Conservation (phyloP, 2,113 vertebrate genomes). For the Syngnathus floridae region DNA sequence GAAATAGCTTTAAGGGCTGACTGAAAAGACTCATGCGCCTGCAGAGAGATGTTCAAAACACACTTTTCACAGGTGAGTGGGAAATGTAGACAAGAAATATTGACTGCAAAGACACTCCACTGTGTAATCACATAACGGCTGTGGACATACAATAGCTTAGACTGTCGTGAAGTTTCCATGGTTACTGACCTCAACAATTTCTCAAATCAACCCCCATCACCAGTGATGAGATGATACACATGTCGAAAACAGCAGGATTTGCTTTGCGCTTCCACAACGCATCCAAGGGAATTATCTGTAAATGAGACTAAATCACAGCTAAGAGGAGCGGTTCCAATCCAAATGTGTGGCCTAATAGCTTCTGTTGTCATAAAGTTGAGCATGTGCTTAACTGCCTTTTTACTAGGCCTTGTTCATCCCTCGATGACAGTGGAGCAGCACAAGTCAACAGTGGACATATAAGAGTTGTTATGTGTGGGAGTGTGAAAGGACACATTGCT, state of each 20-base stretch:
- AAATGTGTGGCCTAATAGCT: neutral
- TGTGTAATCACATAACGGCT: neutral
- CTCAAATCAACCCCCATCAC: slow-evolving; percentile 3
- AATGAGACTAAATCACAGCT: neutral
- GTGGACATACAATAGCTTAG: neutral
- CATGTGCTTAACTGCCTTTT: slow-evolving; percentile 12
- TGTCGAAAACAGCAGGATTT: neutral
- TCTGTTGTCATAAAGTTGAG: neutral
- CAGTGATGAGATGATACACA: neutral
- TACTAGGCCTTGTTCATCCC: neutral
- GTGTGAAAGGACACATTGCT: too few relatives aligned
- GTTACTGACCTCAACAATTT: slow-evolving; percentile 18
- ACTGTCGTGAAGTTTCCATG: slow-evolving; percentile 9
- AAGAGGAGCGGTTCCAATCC: slow-evolving; percentile 6
- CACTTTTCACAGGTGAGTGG: neutral
- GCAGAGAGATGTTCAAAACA: neutral
- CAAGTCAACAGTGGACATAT: slow-evolving; percentile 8
- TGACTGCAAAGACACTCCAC: neutral
- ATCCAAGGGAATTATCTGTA: slow-evolving; percentile 17
- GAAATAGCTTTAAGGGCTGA: slow-evolving; percentile 19
- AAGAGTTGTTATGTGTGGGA: too few relatives aligned
- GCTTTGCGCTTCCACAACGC: neutral
- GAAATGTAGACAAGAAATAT: neutral
- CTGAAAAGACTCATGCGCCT: neutral
- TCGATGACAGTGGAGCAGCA: neutral